Base-by-base conservation (phyloP, 2,113 vertebrate genomes). In the Lepus americanus region DNA sequence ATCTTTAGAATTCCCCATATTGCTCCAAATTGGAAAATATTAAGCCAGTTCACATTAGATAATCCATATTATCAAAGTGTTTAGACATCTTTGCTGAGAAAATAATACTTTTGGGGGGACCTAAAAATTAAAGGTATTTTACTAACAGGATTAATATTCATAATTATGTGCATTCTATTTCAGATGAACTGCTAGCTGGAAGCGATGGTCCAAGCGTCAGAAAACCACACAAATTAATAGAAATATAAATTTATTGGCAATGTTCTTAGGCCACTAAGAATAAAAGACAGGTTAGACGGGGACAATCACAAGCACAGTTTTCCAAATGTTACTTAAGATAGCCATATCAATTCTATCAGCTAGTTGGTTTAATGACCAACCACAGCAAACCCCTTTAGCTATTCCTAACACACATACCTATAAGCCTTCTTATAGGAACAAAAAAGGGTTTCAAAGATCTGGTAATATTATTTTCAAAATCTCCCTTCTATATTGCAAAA, bases 111-210 rank as follows among this genome's bases (percentile, higher is more conserved):
- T 49, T 49, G n/a, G 53, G 22, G 12, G 27, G 20, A 44, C 77
- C 73, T 66, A 3, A 7, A 13, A 16, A 19, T 33, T 87, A 44
- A 69, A 92, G 90, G 3, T 3, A 78, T 61, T 87, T 88, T 82
- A 83, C 36, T 59, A 90, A 64, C 22, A 89, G 25, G 7, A 22
- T 51, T 77, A 66, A 66, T 79, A 82, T 63, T 78, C 10, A 51
- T 36, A 86, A 90, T 85, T n/a, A 64, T 53, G 19, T 13, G 6
- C 16, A 49, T 84, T 81, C 39, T 88, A 4, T 95, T 74, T 53
- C 95, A 73, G 29, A 92, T 88, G 8, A 74, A 29, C 39, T 69
- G 25, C 25, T 92, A 70, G 6, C 66, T 92, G 19, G 53, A 89
- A 89, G n/a, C 16, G 6, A 51, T 31, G n/a, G 33, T 1, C 25